Conservation (phyloP, 2,113 vertebrate genomes). For the Promerops cafer region DNA sequence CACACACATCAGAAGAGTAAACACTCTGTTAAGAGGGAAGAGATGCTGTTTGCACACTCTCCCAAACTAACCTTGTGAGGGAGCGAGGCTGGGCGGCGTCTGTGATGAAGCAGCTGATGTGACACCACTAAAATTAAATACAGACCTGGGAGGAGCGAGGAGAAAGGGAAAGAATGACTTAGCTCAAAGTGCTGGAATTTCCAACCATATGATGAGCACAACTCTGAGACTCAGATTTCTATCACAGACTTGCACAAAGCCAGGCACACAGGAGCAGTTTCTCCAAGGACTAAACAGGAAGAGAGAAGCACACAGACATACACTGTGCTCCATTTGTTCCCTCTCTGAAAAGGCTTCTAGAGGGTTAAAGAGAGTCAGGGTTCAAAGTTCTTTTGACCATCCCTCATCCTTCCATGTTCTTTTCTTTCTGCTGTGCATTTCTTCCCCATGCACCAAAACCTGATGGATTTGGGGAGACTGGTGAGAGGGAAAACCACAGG, state of each 20-base stretch:
- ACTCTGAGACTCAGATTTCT: not conserved
- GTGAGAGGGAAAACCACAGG: not conserved
- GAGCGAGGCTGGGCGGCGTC: not conserved
- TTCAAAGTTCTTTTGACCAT: not conserved
- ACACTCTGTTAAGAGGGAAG: not conserved
- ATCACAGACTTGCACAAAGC: not conserved
- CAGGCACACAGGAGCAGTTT: not conserved
- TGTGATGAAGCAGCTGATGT: conserved; percentile 22
- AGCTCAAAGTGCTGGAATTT: not conserved
- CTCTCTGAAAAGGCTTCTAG: not conserved
- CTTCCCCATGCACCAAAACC: not conserved
- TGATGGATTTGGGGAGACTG: not conserved
- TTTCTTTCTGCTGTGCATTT: not conserved
- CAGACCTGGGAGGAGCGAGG: conserved; percentile 40
- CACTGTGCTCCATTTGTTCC: not conserved
- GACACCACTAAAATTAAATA: conserved; percentile 64
- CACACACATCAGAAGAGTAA: not conserved
- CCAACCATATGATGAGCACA: not conserved
- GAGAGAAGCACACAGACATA: not conserved
- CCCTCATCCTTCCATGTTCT: not conserved
- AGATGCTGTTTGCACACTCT: not conserved
- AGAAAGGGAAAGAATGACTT: conserved; percentile 13
- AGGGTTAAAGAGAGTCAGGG: not conserved
- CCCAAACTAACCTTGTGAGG: conserved; percentile 58
- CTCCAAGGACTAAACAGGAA: not conserved